phyloP scores from a whole-genome alignment of 2,113 vertebrate genomes.

The Rhineura floridana region DNA sequence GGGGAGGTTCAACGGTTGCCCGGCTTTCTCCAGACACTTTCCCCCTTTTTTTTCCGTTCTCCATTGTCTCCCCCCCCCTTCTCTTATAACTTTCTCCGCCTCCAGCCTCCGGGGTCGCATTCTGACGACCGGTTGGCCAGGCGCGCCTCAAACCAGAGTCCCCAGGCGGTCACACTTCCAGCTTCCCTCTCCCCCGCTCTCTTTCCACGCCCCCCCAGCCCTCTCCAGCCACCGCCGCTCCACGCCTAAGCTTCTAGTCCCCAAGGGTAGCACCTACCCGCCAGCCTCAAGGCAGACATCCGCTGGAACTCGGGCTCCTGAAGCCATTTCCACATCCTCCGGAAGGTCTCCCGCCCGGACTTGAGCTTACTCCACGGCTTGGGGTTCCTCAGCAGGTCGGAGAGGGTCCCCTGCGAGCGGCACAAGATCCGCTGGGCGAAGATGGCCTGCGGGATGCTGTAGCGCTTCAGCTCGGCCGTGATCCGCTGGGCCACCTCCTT shows the following conservation, averaged over 20 bases:
- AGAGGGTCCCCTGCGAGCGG: constrained; percentile 96
- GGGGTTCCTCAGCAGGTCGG: constrained; percentile 96
- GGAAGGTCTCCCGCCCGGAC: constrained; percentile 97
- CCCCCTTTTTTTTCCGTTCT: too few species aligned
- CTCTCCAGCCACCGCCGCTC: background rate
- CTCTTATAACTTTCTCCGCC: too few species aligned
- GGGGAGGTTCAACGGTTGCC: too few species aligned
- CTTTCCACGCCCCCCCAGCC: background rate
- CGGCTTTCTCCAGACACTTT: too few species aligned
- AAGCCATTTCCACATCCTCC: constrained; percentile 99
- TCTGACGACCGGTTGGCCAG: too few species aligned
- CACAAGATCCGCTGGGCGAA: constrained; percentile 98
- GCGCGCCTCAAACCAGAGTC: too few species aligned
- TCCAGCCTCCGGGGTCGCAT: too few species aligned
- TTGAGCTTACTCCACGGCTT: constrained; percentile 99
- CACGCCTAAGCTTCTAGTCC: too few species aligned
- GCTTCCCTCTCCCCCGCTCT: too few species aligned
- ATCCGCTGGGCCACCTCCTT: constrained; percentile 97
- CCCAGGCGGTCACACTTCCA: too few species aligned
- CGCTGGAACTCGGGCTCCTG: constrained; percentile 98
- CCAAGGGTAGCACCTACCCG: constrained; percentile 84
- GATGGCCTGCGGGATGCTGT: constrained; percentile 99
- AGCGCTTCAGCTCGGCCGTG: constrained; percentile 96
- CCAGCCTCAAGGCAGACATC: constrained; percentile 96
- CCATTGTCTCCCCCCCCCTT: too few species aligned